Percentiles rank a stretch among this genome's conserved stretches.
These are phyloP conservation scores for Ailurus styani DNA, from an alignment of 2,113 vertebrate genomes.

Conservation along the genomic window DNA sequence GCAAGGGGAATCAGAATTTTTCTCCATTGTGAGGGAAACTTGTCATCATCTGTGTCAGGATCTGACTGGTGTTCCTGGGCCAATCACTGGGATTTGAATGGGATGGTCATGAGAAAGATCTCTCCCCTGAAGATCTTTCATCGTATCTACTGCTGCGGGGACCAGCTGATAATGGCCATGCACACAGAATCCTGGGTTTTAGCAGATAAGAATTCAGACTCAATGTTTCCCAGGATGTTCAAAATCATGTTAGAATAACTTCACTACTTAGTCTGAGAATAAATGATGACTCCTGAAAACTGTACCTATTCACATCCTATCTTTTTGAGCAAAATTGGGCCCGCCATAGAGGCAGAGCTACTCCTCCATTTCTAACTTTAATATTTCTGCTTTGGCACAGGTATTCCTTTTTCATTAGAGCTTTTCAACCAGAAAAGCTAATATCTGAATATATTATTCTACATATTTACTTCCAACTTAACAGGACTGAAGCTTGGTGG, in stretches of 20 bases:
- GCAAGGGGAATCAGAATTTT: not conserved
- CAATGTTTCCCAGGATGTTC: conserved; percentile 36
- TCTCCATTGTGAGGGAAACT: not conserved
- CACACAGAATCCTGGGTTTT: conserved; percentile 16
- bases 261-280: conserved; percentile 59
- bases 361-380: not conserved
- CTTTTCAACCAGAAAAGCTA: conserved; percentile 62
- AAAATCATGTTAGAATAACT: conserved; percentile 68
- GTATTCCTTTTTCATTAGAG: conserved; percentile 65
- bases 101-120: not conserved
- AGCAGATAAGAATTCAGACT: conserved; percentile 45
- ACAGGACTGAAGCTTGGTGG: conserved; percentile 21
- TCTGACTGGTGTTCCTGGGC: not conserved
- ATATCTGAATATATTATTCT: conserved; percentile 64
- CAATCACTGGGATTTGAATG: not conserved
- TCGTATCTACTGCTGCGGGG: not conserved
- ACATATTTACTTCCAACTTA: conserved; percentile 60
- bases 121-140: not conserved
- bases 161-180: not conserved
- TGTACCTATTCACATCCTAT: not conserved
- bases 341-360: not conserved
- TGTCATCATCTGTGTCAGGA: not conserved
- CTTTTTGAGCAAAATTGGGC: conserved; percentile 51
- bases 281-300: conserved; percentile 56
- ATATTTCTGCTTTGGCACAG: conserved; percentile 27